Conservation (phyloP, 2,113 vertebrate genomes). For the Mesoclemmys tuberculata region DNA sequence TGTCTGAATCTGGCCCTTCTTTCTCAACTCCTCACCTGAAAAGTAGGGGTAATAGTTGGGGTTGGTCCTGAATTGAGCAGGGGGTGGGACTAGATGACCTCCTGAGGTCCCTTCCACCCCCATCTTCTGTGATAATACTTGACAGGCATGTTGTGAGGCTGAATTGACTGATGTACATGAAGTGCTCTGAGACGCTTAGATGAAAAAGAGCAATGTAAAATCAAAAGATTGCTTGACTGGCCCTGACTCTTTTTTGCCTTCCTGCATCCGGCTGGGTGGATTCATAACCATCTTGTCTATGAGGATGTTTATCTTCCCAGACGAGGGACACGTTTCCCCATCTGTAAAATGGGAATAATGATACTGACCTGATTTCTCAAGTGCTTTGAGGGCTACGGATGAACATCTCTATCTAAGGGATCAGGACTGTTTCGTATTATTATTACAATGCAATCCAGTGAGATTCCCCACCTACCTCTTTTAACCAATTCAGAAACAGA, state of each 20-base stretch:
- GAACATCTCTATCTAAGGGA: background rate
- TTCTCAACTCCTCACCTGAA: background rate
- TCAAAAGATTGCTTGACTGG: fast-evolving
- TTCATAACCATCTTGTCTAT: background rate
- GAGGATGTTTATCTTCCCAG: background rate
- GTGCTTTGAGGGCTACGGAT: background rate
- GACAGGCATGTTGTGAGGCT: fast-evolving
- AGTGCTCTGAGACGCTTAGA: background rate
- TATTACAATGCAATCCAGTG: background rate
- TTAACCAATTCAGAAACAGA: fast-evolving
- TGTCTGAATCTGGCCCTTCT: background rate
- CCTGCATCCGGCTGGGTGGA: background rate
- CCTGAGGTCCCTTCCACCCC: no score
- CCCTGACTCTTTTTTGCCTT: background rate
- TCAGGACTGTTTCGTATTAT: background rate
- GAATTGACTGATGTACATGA: fast-evolving
- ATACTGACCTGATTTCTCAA: background rate
- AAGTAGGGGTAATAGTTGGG: background rate
- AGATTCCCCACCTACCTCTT: background rate
- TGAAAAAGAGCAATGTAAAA: fast-evolving
- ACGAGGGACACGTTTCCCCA: background rate
- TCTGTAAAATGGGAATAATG: no score
- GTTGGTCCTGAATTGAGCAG: no score
- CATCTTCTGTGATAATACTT: no score
- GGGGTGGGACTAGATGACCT: no score